Evolutionary conservation across 2,113 vertebrate species (phyloP).

Genomic region (Raphicerus campestris): DNA sequence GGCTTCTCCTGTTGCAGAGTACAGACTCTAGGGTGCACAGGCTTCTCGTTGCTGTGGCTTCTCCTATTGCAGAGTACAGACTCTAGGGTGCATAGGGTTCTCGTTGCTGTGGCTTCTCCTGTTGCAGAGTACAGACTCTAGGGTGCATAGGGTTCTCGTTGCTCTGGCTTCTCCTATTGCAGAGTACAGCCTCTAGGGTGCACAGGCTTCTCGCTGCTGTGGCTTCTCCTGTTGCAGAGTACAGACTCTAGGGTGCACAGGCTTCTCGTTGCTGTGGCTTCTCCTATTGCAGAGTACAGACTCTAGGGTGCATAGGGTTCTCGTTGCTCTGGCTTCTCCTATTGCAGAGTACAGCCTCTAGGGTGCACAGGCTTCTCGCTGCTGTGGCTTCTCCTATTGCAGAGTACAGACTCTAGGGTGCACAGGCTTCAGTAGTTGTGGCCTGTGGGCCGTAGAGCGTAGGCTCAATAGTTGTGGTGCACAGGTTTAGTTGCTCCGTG

Average conservation of each 20-base stretch:
- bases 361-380: too few relatives aligned
- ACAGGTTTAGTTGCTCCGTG: not conserved
- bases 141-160: not conserved
- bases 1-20: not conserved
- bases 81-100: not conserved
- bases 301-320: not conserved
- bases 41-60: not conserved
- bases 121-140: not conserved
- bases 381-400: not conserved
- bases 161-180: not conserved
- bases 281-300: not conserved
- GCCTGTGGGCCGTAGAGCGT: not conserved
- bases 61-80: not conserved
- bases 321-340: not conserved
- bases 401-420: not conserved
- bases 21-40: not conserved
- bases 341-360: not conserved
- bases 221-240: not conserved
- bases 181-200: not conserved
- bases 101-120: not conserved
- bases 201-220: not conserved
- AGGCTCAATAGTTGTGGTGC: not conserved
- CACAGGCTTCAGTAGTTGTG: not conserved
- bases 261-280: not conserved
- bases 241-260: not conserved